Base-by-base conservation (phyloP, 2,113 vertebrate genomes). In the Hippoglossus stenolepis region DNA sequence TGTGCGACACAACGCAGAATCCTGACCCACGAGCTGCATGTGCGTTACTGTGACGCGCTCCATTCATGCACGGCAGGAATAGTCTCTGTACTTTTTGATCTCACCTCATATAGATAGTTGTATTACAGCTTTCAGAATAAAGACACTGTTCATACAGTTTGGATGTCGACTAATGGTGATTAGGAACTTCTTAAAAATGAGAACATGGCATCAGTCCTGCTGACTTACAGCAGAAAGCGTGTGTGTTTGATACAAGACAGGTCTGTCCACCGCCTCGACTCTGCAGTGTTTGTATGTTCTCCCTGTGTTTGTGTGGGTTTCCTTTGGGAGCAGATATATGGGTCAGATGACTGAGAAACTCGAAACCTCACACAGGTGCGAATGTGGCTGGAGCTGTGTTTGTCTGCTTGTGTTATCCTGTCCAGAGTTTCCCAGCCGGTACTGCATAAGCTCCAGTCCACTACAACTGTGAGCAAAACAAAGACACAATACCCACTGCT, bases 301-400 rank as follows among this genome's bases (percentile, higher is more conserved):
- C 43, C 20, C 14, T 38, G 10, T 38, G 14, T 71, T 61, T 6
- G n/a, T 31, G 20, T 71, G 65, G 2, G 20, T 57, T 26, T 66
- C 53, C 24, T 62, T 8, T 62, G n/a, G 62, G 40, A 58, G 49
- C 47, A 63, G 21, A 69, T 74, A 60, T 60, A 35, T 66, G 71
- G 47, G 47, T 67, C 63, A 38, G 56, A 67, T 67, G 57, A 53
- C 38, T n/a, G 18, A 51, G 47, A 67, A 62, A 58, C 65, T 65
- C 43, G 54, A 53, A 70, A 74, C 31, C 38, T 18, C 12, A 60
- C 54, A 56, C 26, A 59, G 31, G 76, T 70, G 28, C 38, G 38
- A 62, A 12, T 21, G 26, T 60, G 61, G 5, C 21, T 67, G 35
- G 20, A 21, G 15, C 26, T 57, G 9, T 31, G 18, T 38, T 31